Base-by-base conservation (phyloP, 2,797 vertebrate species). In the Parambassis ranga region DNA sequence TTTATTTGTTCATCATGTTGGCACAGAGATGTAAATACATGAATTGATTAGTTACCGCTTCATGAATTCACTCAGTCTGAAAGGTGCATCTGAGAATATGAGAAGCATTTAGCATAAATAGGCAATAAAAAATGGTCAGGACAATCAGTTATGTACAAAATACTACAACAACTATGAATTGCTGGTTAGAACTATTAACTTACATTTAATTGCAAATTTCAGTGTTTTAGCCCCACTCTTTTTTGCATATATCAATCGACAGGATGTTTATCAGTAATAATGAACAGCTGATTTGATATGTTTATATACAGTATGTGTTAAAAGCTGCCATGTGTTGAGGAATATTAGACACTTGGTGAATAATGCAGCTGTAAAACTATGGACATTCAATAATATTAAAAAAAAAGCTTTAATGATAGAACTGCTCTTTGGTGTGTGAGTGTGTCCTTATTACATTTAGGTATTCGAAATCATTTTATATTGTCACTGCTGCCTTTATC, bases 71-170 rank as follows among this genome's bases (percentile, higher is more conserved):
- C 38, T 72, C 43, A 48, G 57, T 56, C 63, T 61, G 24, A 53
- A 47, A 55, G 27, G 69, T 83, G 80, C 62, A 79, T 79, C 77
- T 61, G 22, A 60, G 44, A 55, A 42, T 71, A 70, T 70, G 52
- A 70, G 68, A 71, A 73, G 42, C 50, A 35, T 60, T 58, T 60
- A 19, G 35, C 52, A 84, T 85, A 84, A 85, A 88, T 88, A 85
- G 79, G 79, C 78, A 46, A 47, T 57, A 58, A 53, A 79, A 70
- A 39, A 61, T 26, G 31, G 14, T 76, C 53, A 31, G 26, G 65
- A 64, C 20, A 73, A 55, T 69, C 44, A 59, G 16, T 10, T 67
- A 73, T 71, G 26, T 73, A 83, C 79, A 84, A 61, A 69, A 65
- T 24, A 30, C 7, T 22, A 59, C 18, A 32, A 51, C 31, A 48